Evolutionary conservation across 2,797 vertebrate species (phyloP).

Genomic region (Neosilurus hyrtlii): DNA sequence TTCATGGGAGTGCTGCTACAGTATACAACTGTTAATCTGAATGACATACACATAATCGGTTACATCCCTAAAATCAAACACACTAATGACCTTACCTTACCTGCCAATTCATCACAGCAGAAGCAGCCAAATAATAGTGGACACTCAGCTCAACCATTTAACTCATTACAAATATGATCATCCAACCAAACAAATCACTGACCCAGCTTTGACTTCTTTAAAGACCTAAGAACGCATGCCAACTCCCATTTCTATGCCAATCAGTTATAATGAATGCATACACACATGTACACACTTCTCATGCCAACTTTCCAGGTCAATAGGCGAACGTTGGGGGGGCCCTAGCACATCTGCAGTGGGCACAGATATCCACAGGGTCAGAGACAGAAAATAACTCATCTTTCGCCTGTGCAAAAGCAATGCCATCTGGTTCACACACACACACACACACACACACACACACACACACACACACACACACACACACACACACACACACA

Average conservation of each 20-base stretch:
- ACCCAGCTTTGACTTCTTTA: constrained; percentile 40
- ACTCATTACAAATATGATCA: constrained; percentile 36
- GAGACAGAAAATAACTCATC: constrained; percentile 46
- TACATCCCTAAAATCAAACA: background rate
- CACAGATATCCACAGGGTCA: constrained; percentile 34
- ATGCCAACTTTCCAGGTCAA: constrained; percentile 41
- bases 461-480: constrained; percentile 16
- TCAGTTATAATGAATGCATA: constrained; percentile 20
- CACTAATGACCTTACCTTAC: constrained; percentile 3
- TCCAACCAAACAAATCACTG: constrained; percentile 38
- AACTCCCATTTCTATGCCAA: constrained; percentile 23
- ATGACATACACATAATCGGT: too few relatives aligned
- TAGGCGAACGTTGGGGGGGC: constrained; percentile 26
- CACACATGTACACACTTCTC: constrained; percentile 15
- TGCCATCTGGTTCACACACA: constrained; percentile 34
- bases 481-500: constrained; percentile 5
- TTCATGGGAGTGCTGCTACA: too few relatives aligned
- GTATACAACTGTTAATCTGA: background rate
- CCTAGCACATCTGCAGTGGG: constrained; percentile 45
- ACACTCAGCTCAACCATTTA: constrained; percentile 1
- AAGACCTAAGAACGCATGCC: constrained; percentile 37
- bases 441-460: constrained; percentile 14
- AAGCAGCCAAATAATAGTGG: constrained; percentile 36
- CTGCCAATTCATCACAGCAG: constrained; percentile 35
- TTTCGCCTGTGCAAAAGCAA: constrained; percentile 27